Conservation (phyloP, 2,113 vertebrate species). For the Rhabdomys dilectus region DNA sequence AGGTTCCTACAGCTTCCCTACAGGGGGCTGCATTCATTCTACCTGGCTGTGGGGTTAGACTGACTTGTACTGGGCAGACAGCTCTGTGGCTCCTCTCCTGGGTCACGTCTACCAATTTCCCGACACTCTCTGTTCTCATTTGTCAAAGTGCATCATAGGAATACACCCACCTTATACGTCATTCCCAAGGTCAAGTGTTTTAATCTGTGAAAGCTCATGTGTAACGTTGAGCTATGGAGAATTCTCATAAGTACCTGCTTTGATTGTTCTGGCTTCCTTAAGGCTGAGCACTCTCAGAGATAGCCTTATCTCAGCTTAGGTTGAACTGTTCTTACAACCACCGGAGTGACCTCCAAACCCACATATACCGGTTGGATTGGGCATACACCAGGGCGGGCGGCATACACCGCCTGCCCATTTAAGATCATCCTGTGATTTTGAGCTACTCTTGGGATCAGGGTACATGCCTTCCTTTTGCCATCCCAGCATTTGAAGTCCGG, state of each 20-base stretch:
- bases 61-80: background rate
- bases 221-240: background rate
- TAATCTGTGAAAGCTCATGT: background rate
- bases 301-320: background rate
- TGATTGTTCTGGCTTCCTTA: background rate
- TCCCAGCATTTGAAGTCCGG: background rate
- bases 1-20: background rate
- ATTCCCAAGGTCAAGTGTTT: background rate
- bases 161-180: background rate
- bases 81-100: background rate
- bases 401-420: background rate
- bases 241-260: background rate
- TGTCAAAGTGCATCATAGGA: background rate
- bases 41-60: background rate
- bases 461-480: background rate
- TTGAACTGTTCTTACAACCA: background rate
- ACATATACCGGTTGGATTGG: too few relatives aligned
- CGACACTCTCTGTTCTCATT: background rate
- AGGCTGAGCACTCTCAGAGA: background rate
- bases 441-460: background rate
- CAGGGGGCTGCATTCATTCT: background rate
- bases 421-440: slow-evolving; percentile 35
- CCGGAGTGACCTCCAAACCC: background rate
- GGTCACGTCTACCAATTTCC: background rate
- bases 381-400: too few relatives aligned